Conservation (phyloP, 2,113 vertebrate species). For the Anser brachyrhynchus region DNA sequence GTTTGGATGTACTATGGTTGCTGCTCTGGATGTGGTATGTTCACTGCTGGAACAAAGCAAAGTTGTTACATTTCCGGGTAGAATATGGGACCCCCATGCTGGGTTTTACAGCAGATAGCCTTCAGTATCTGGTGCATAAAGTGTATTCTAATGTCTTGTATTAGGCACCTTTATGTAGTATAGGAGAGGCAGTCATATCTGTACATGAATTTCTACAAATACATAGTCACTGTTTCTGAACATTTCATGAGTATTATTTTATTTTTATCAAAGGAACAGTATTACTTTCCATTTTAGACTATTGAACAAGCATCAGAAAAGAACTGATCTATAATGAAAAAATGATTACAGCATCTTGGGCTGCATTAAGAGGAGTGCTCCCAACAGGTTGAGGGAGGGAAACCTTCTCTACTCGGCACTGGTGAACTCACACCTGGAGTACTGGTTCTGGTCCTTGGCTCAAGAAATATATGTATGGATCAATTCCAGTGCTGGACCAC, state of each 20-base stretch:
- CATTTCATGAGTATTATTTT: not conserved
- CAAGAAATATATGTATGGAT: not conserved
- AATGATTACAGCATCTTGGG: not conserved
- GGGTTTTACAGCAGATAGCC: not conserved
- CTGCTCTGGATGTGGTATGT: not conserved
- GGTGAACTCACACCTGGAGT: not conserved
- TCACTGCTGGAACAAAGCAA: not conserved
- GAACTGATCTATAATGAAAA: not conserved
- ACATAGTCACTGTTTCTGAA: not conserved
- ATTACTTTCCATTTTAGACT: not conserved
- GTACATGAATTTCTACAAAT: not conserved
- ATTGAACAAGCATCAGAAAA: not conserved
- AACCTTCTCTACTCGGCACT: not conserved
- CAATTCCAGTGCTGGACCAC: not conserved
- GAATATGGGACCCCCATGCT: not conserved
- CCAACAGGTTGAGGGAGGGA: rapidly evolving
- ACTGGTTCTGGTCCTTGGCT: not conserved
- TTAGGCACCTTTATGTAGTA: not conserved
- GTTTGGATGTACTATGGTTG: not conserved
- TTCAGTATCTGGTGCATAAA: not conserved
- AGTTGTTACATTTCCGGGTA: not conserved
- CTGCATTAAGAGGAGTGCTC: not conserved
- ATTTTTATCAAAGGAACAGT: not conserved
- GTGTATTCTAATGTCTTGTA: not conserved
- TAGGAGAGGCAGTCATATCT: not conserved